A percentile compares a stretch with the other conserved stretches of the same genome.
Evolutionary conservation across 1,140 invertebrate genomes (phyloP).

Genomic region (Lasioglossum baleicum): DNA sequence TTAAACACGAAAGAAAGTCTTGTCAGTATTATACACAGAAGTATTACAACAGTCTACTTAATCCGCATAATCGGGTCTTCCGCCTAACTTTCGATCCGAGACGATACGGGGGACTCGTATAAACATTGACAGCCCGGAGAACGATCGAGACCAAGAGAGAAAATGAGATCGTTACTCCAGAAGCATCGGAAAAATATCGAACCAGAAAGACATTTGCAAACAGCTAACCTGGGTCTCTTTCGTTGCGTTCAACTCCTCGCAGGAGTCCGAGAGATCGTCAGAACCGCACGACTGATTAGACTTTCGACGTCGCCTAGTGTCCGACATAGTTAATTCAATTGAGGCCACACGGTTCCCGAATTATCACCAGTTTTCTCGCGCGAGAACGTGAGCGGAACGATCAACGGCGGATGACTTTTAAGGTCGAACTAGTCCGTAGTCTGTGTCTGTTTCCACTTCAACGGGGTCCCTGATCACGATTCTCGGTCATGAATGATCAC

Average conservation of each 20-base stretch:
- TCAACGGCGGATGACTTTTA: slow-evolving; percentile 36
- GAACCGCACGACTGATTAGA: slow-evolving; percentile 74
- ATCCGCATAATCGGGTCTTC: slow-evolving; percentile 31
- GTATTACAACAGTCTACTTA: slow-evolving; percentile 45
- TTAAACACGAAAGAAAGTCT: slow-evolving; percentile 9
- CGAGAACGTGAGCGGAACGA: slow-evolving; percentile 14
- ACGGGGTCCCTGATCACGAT: slow-evolving; percentile 21
- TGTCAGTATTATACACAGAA: slow-evolving; percentile 4
- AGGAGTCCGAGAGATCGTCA: slow-evolving; percentile 76
- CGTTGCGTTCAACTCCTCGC: slow-evolving; percentile 74
- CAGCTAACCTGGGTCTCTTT: slow-evolving; percentile 75
- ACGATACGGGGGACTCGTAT: neutral
- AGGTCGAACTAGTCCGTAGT: slow-evolving; percentile 46
- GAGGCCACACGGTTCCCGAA: neutral
- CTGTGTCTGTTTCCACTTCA: slow-evolving; percentile 27
- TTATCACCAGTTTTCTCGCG: slow-evolving; percentile 3
- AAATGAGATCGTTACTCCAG: neutral
- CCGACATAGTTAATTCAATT: slow-evolving; percentile 70
- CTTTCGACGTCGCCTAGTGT: slow-evolving; percentile 75
- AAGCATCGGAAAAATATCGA: neutral
- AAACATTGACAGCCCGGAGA: neutral
- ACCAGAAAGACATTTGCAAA: neutral
- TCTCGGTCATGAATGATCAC: too few species aligned
- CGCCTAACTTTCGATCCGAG: slow-evolving; percentile 12
- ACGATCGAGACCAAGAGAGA: neutral